A percentile compares a stretch with the other conserved stretches of the same genome.
These are phyloP conservation scores for Diachasma alloeum DNA, from an alignment of 1,140 invertebrate genomes.

Conservation along the genomic window DNA sequence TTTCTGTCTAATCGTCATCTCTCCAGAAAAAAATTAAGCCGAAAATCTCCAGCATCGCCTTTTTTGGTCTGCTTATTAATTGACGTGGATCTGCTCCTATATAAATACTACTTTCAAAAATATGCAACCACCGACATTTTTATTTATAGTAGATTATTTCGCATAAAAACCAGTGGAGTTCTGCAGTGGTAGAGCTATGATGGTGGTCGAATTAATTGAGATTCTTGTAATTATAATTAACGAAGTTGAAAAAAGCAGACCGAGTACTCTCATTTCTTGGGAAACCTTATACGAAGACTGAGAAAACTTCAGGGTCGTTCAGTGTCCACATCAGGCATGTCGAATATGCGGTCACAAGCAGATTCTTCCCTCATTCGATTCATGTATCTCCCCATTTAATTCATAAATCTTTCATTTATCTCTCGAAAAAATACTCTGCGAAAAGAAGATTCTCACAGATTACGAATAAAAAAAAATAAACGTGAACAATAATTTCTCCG, in stretches of 20 bases:
- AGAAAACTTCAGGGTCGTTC: conserved; percentile 26
- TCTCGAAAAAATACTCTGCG: not conserved
- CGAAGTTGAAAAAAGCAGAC: not conserved
- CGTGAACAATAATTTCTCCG: not conserved
- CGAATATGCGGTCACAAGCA: conserved; percentile 21
- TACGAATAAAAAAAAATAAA: not conserved
- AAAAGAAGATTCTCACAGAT: not conserved
- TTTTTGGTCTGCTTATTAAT: too few relatives aligned
- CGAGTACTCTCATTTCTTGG: conserved; percentile 17
- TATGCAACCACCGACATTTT: too few relatives aligned
- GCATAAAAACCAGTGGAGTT: not conserved
- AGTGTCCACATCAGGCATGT: conserved; percentile 30
- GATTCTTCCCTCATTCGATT: not conserved
- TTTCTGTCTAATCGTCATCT: too few relatives aligned
- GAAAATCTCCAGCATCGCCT: too few relatives aligned
- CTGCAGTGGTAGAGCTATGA: not conserved
- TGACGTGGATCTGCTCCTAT: too few relatives aligned
- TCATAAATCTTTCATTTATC: conserved; percentile 3
- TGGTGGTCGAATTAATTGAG: not conserved
- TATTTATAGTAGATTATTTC: too few relatives aligned
- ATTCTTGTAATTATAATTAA: conserved; percentile 1
- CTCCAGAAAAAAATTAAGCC: too few relatives aligned
- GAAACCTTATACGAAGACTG: not conserved
- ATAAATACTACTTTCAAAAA: too few relatives aligned
- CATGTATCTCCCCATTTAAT: not conserved